Evolutionary conservation across 2,113 vertebrate species (phyloP), one percentile per base, ranked within the genome.

Genomic region (Brachirus orientalis): DNA sequence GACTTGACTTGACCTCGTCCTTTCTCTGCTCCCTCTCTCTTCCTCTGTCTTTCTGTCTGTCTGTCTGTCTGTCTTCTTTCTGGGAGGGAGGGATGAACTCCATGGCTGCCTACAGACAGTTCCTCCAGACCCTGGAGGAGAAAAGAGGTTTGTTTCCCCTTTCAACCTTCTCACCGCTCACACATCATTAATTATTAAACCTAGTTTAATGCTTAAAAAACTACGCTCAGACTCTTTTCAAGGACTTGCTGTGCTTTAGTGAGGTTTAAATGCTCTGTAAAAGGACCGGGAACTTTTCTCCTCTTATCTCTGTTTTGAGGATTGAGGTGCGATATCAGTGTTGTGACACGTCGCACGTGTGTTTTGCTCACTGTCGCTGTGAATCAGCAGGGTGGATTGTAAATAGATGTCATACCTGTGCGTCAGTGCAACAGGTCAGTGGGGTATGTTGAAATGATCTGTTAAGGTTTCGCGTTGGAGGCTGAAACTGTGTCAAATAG

Each of bases 131-230:
- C 4, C 84, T 94, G 37, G 91, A 89, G 80, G 84, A 92, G 77
- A 94, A 94, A 84, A 86, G 86, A 94, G 93, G 93, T 94, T 20
- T 56, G 93, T 93, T 59, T 28, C 10, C 10, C 11, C n/a, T 40
- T 69, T 70, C 12, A 22, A 14, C 14, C 41, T 50, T 10, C 6
- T 63, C 72, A 22, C 28, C 41, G 67, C 3, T 64, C 48, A 10
- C 12, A n/a, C n/a, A n/a, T n/a, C n/a, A n/a, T n/a, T n/a, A 20
- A 6, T 20, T 11, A 7, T 10, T 47, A 10, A 19, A 1, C 17
- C 17, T 45, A 38, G 12, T 12, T 12, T 48, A 10, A n/a, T 18
- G 1, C 6, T n/a, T n/a, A n/a, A n/a, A n/a, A n/a, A n/a, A n/a
- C n/a, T n/a, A n/a, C n/a, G n/a, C n/a, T n/a, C n/a, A n/a, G n/a